Evolutionary conservation across 2,113 vertebrate genomes (phyloP).

Genomic region (Lepisosteus oculatus): DNA sequence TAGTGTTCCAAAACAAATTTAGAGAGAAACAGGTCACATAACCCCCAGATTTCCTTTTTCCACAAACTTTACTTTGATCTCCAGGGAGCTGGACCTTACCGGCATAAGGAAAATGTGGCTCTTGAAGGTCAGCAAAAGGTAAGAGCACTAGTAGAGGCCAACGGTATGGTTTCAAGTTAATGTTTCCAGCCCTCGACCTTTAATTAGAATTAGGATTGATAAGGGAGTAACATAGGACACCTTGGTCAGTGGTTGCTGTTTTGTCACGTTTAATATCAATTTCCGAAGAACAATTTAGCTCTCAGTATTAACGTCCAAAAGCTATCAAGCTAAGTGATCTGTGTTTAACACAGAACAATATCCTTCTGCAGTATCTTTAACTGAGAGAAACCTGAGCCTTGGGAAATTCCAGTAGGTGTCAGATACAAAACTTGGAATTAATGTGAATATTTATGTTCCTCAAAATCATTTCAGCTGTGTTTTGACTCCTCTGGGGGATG

Average conservation of each 20-base stretch:
- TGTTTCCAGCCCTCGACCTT: slow-evolving; percentile 26
- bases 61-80: slow-evolving; percentile 10
- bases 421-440: slow-evolving; percentile 21
- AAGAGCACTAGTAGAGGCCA: slow-evolving; percentile 16
- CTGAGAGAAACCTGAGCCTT: neutral
- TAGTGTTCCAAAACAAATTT: slow-evolving; percentile 48
- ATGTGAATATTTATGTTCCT: slow-evolving; percentile 24
- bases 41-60: slow-evolving; percentile 46
- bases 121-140: slow-evolving; percentile 43
- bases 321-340: slow-evolving; percentile 28
- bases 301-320: slow-evolving; percentile 19
- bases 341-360: slow-evolving; percentile 32
- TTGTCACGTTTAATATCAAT: slow-evolving; percentile 19
- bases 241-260: neutral
- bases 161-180: slow-evolving; percentile 23
- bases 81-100: slow-evolving; percentile 38
- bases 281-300: slow-evolving; percentile 7
- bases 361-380: slow-evolving; percentile 2
- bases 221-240: slow-evolving; percentile 1
- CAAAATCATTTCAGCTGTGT: neutral
- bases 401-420: slow-evolving; percentile 13
- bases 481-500: too few relatives aligned
- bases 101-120: neutral
- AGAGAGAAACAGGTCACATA: slow-evolving; percentile 36
- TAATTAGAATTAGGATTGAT: slow-evolving; percentile 37